Evolutionary conservation across 2,113 vertebrate species (phyloP).

Genomic region (Charina bottae): DNA sequence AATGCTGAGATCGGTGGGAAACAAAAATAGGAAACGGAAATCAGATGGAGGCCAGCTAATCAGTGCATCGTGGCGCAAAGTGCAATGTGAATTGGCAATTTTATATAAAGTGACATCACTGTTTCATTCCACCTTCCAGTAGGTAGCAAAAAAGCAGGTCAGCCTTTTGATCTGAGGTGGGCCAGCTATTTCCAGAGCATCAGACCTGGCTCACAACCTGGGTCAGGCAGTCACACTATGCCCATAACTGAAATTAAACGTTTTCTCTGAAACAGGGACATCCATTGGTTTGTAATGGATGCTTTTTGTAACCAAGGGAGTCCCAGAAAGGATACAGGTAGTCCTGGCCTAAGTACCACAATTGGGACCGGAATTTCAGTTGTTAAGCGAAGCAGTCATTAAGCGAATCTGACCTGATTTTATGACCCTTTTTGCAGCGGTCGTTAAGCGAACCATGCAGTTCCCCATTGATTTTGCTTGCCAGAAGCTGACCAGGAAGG

Average conservation of each 20-base stretch:
- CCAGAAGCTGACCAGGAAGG: too few relatives aligned
- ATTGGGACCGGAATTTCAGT: too few relatives aligned
- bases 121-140: neutral
- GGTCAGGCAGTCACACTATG: neutral
- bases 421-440: too few relatives aligned
- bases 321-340: neutral
- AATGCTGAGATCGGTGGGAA: neutral
- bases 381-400: too few relatives aligned
- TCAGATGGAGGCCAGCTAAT: neutral
- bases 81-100: neutral
- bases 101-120: too few relatives aligned
- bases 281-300: neutral
- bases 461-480: too few relatives aligned
- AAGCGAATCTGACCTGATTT: too few relatives aligned
- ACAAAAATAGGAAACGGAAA: neutral
- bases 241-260: neutral
- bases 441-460: too few relatives aligned
- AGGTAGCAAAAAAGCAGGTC: neutral
- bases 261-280: neutral
- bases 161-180: neutral
- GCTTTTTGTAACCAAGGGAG: neutral
- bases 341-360: too few relatives aligned
- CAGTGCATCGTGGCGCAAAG: neutral
- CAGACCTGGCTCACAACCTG: neutral
- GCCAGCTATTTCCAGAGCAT: neutral